Base-by-base conservation (phyloP, 2,113 vertebrate species). In the Cynocephalus volans region DNA sequence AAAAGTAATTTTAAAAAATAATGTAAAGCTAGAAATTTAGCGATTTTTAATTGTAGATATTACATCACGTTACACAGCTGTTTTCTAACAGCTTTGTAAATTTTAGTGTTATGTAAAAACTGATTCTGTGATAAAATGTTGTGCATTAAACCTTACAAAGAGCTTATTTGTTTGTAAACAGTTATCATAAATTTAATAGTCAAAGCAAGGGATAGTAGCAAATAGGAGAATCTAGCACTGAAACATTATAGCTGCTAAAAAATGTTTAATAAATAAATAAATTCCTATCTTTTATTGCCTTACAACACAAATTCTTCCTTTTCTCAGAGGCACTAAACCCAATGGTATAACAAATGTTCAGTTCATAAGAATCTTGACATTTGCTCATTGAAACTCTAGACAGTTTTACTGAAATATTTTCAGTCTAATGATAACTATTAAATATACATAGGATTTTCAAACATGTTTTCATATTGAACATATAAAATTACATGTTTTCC, bases 41-140 rank as follows among this genome's bases (percentile, higher is more conserved):
- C 5, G 56, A 48, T 50, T 64, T 97, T 28, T 69, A 58, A 41
- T 17, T 13, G 6, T 0, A 45, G 14, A 3, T 18, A 7, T 3
- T 26, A 5, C 48, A 58, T 36, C 12, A 52, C 2, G 17, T 10
- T 31, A 45, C n/a, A 24, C 0, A 60, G 14, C 24, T 52, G 6
- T 41, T 65, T 48, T 21, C 94, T 52, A 9, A 7, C 8, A 52
- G 17, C 41, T 41, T 41, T 41, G 41, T 4, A 17, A 6, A 4
- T 5, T 1, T 24, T 14, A 33, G 6, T 0, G 31, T 19, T 45
- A 1, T 4, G 0, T 3, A 5, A 14, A 73, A 70, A 70, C 1
- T 0, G 7, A 31, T 5, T 17, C 5, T 9, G 5, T 1, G 8
- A 8, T 19, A 33, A 7, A 58, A 4, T 2, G 7, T 8, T 5